phyloP scores from a whole-genome alignment of 2,888 invertebrate species.

The Stenolophus ochropezus region DNA sequence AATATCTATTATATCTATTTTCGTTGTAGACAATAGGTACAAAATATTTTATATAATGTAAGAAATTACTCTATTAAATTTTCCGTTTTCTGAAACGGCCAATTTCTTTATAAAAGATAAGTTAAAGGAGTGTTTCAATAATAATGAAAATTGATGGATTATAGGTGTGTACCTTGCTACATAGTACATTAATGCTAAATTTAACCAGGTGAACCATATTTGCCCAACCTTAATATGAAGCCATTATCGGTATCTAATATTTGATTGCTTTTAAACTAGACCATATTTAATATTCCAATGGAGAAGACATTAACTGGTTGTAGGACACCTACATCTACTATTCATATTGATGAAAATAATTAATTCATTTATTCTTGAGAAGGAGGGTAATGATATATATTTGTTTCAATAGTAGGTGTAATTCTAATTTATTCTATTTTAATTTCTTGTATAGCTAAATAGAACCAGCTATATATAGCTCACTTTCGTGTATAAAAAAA shows the following conservation, averaged over 20 bases:
- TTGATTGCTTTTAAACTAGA: constrained; percentile 18
- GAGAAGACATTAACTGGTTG: not conserved
- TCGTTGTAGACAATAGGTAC: too few relatives aligned
- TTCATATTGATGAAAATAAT: not conserved
- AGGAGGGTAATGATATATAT: not conserved
- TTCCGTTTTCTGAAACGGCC: not conserved
- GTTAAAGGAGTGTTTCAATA: not conserved
- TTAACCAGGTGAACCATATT: constrained; percentile 1
- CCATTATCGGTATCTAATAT: not conserved
- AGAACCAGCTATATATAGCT: not conserved
- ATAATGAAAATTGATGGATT: constrained; percentile 6
- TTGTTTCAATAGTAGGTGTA: not conserved
- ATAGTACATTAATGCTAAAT: not conserved
- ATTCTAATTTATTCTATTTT: not conserved
- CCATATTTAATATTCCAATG: not conserved
- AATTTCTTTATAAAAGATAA: not conserved
- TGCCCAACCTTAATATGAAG: constrained; percentile 10
- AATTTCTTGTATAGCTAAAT: not conserved
- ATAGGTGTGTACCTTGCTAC: not conserved
- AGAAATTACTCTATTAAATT: not conserved
- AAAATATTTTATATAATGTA: not conserved
- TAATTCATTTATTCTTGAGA: not conserved
- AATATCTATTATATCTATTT: too few relatives aligned
- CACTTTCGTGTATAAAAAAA: too few relatives aligned
- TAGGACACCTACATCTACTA: not conserved